These are phyloP conservation scores for Blastobasis adustella DNA, from an alignment of 2,888 invertebrate genomes.

Conservation along the genomic window DNA sequence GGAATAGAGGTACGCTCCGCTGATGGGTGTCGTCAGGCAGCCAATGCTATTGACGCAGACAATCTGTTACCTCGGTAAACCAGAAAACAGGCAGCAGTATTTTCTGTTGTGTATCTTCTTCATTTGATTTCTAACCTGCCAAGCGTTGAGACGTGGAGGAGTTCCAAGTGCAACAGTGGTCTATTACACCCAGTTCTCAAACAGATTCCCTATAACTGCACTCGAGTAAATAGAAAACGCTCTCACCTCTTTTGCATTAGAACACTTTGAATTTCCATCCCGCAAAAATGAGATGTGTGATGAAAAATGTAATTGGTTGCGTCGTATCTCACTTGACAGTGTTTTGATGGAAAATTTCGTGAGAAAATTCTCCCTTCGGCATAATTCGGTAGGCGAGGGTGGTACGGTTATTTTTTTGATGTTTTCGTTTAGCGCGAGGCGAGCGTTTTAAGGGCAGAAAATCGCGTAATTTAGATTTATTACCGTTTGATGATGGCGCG, in stretches of 20 bases:
- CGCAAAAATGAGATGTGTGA: slow-evolving; percentile 39
- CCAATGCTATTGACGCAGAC: too few species aligned
- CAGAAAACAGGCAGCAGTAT: too few species aligned
- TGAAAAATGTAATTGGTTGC: slow-evolving; percentile 51
- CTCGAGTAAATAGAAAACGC: slow-evolving; percentile 19
- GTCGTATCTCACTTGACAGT: slow-evolving; percentile 40
- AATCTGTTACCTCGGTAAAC: too few species aligned
- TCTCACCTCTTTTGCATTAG: slow-evolving; percentile 24
- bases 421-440: neutral
- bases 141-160: too few species aligned
- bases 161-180: too few species aligned
- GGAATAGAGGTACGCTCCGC: too few species aligned
- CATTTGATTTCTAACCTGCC: too few species aligned
- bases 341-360: slow-evolving; percentile 37
- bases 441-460: neutral
- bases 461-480: neutral
- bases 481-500: neutral
- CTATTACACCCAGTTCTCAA: too few species aligned
- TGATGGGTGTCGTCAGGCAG: too few species aligned
- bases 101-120: too few species aligned
- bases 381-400: neutral
- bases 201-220: slow-evolving; percentile 15
- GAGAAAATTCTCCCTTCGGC: slow-evolving; percentile 13
- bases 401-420: slow-evolving; percentile 1
- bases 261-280: slow-evolving; percentile 34